Evolutionary conservation across 2,113 vertebrate genomes (phyloP), one percentile per base, ranked within the genome.

Genomic region (Montifringilla adamsi): DNA sequence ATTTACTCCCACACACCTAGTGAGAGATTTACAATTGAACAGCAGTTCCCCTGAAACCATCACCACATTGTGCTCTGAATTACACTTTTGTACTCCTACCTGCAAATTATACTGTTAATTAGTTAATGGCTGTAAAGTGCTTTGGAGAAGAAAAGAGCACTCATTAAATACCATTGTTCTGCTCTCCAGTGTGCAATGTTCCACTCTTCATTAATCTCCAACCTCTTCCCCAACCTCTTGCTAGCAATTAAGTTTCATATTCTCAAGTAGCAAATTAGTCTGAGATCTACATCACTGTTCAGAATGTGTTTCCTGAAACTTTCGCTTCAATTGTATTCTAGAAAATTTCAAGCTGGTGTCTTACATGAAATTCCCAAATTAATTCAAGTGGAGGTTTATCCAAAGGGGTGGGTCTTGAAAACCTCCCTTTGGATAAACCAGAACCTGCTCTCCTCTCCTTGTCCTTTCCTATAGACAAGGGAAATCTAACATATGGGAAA

Each of bases 31-130:
- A 95, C 93, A 96, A 84, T 37, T 86, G 90, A 96, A 53, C 72
- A 86, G 73, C 62, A 87, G 59, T 86, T 94, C 86, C 90, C 87
- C 80, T 90, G 75, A 73, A 87, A 90, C 72, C 84, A 86, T 87
- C 86, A 94, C 78, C 87, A 47, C 50, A 56, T 26, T 84, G 56
- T 62, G 41, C 80, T 93, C 85, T 84, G 90, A 94, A 93, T 77
- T 86, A 82, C 33, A 31, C 78, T 81, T 46, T 84, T 95, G 84
- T 91, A 85, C 78, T 91, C 87, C 78, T 94, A 93, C 94, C 84
- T 94, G 89, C 78, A 96, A 95, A 96, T 97, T 94, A 96, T 78
- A 37, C 79, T 88, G 79, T 81, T 96, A 97, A 97, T 97, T 97
- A 95, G 87, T 95, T 97, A 96, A 96, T 96, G 93, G 56, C 47